Base-by-base conservation (phyloP, 1,140 invertebrate species). In the Dinoponera quadriceps region DNA sequence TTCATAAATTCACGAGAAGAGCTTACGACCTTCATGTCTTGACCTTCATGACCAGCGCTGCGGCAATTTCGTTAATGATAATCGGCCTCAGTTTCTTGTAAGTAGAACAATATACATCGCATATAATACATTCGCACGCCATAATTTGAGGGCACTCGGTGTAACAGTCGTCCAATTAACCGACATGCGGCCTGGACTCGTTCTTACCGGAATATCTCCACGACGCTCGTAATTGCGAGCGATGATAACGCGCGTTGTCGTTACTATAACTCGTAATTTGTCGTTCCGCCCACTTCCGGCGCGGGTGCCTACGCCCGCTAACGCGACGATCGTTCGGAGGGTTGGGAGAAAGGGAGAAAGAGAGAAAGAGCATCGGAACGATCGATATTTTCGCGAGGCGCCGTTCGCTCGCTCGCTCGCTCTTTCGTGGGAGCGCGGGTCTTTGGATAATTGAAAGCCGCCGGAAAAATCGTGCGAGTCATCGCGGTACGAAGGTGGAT, bases 381-480 rank as follows among this genome's bases (percentile, higher is more conserved):
- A 89, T 90, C 90, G 88, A 91, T 91, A 91, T 90, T 82, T n/a
- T 63, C 80, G 68, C 68, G 68, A 83, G 78, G 81, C 51, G 65
- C 59, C 33, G 22, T 55, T 72, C 63, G 22, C 60, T 72, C 59
- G 68, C 62, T 68, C 72, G 73, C n/a, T 22, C 20, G 16, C 57
- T 72, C 62, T 60, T 49, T 66, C 68, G 72, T 88, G 82, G 78
- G 81, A 82, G 89, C 85, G 71, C 66, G 75, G 62, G 84, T 83
- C 48, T 68, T 65, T 71, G 77, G 86, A 88, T 91, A 91, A 91
- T 91, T 91, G 90, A 91, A 91, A 91, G 83, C 88, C 82, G 83
- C 62, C 66, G 85, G 63, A 87, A 90, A 84, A 91, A 91, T 91
- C 82, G 73, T 86, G 74, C 89, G 83, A 92, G 90, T 91, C 90